A percentile compares a stretch with the other conserved stretches of the same genome.
phyloP scores from a whole-genome alignment of 2,113 vertebrate genomes.

The Tyrannus savana region DNA sequence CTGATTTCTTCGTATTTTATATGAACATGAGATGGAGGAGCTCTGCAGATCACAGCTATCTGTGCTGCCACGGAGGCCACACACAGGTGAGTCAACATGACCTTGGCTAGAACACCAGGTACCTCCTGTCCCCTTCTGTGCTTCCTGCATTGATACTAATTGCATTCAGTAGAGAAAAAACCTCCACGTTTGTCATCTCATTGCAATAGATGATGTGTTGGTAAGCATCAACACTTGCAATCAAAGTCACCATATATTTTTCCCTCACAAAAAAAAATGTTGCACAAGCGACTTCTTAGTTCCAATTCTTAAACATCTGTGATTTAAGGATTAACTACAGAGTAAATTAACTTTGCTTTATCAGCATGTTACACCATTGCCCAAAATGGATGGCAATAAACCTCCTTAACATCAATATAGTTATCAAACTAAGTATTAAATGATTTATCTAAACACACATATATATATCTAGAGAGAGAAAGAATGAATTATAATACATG shows the following conservation, averaged over 20 bases:
- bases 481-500: background rate
- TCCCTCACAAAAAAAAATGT: background rate
- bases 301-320: background rate
- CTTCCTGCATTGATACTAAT: background rate
- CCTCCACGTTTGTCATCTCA: background rate
- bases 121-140: background rate
- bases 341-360: background rate
- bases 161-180: background rate
- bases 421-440: background rate
- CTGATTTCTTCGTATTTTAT: background rate
- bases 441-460: background rate
- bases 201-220: background rate
- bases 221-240: background rate
- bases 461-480: background rate
- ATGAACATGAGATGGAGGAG: background rate
- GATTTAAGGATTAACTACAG: background rate
- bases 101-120: background rate
- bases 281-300: background rate
- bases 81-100: background rate
- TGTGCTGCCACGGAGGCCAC: background rate
- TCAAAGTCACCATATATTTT: background rate
- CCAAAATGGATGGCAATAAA: background rate
- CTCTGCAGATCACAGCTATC: background rate
- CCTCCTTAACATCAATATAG: background rate
- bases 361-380: background rate